These are phyloP conservation scores for Periplaneta americana DNA, from an alignment of 1,140 invertebrate genomes.

Conservation along the genomic window DNA sequence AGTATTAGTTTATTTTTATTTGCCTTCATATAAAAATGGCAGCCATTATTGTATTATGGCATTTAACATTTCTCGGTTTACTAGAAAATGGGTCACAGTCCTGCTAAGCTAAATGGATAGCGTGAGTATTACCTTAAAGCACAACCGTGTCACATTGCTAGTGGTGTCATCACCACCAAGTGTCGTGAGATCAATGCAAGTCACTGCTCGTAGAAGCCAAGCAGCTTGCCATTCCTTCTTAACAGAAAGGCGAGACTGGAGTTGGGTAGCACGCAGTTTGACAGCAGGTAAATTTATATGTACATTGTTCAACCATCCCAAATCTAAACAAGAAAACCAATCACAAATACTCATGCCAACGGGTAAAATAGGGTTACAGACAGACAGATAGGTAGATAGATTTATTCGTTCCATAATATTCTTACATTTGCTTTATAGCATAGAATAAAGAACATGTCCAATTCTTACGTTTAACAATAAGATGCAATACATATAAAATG, in stretches of 20 bases:
- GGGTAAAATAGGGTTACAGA: not conserved
- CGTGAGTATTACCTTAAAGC: slow-evolving; percentile 61
- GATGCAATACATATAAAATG: too few relatives aligned
- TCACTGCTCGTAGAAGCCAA: slow-evolving; percentile 76
- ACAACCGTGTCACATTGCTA: slow-evolving; percentile 73
- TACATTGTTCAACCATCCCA: slow-evolving; percentile 20
- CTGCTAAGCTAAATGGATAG: too few relatives aligned
- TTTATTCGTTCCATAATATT: too few relatives aligned
- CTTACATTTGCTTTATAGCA: too few relatives aligned
- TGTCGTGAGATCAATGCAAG: slow-evolving; percentile 89
- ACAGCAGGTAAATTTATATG: slow-evolving; percentile 23
- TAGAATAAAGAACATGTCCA: too few relatives aligned
- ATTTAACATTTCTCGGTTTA: too few relatives aligned
- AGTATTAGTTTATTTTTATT: too few relatives aligned
- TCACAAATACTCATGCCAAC: not conserved
- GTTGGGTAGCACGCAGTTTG: slow-evolving; percentile 12
- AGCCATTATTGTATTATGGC: too few relatives aligned
- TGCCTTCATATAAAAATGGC: too few relatives aligned
- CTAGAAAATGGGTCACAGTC: too few relatives aligned
- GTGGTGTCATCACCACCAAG: slow-evolving; percentile 83
- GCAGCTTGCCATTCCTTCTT: slow-evolving; percentile 53
- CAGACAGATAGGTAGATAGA: too few relatives aligned
- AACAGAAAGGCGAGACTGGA: slow-evolving; percentile 30
- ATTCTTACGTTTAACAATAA: too few relatives aligned
- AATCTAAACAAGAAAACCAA: slow-evolving; percentile 6